Evolutionary conservation across 2,888 invertebrate genomes (phyloP).

Genomic region (Caenorhabditis imperialis): DNA sequence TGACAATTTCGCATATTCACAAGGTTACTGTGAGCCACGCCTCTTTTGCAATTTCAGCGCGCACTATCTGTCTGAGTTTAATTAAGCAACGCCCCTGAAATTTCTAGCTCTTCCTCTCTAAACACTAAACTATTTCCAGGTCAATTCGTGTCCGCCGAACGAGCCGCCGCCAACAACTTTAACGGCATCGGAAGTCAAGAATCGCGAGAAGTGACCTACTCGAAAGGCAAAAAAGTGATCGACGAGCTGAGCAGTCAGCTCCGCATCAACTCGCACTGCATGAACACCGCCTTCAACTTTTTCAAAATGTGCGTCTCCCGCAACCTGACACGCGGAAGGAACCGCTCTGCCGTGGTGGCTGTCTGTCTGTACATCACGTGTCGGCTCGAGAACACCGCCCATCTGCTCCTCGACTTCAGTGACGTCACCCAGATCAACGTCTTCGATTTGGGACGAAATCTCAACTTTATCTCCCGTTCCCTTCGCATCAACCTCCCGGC

Average conservation of each 20-base stretch:
- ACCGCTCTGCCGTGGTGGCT: constrained; percentile 88
- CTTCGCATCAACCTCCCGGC: constrained; percentile 84
- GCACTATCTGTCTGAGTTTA: too few relatives aligned
- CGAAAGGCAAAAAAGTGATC: constrained; percentile 83
- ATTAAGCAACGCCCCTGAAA: too few relatives aligned
- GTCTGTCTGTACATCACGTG: constrained; percentile 98
- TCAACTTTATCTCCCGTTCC: constrained; percentile 89
- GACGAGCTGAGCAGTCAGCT: constrained; percentile 85
- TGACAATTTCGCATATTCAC: too few relatives aligned
- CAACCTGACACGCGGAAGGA: constrained; percentile 88
- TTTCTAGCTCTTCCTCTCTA: too few relatives aligned
- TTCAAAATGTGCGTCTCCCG: constrained; percentile 84
- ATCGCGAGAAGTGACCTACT: constrained; percentile 91
- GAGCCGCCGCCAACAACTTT: constrained; percentile 54
- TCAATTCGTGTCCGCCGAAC: constrained; percentile 59
- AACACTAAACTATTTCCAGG: constrained; percentile 40
- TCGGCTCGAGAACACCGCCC: constrained; percentile 92
- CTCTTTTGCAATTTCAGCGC: too few relatives aligned
- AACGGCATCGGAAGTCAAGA: constrained; percentile 81
- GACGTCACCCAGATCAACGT: constrained; percentile 95
- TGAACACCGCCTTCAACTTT: constrained; percentile 93
- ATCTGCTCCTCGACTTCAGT: constrained; percentile 95
- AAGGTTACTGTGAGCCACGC: too few relatives aligned
- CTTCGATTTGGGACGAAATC: constrained; percentile 93
- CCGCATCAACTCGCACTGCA: constrained; percentile 89